phyloP scores from a whole-genome alignment of 1,140 invertebrate species.

The Hylaeus volcanicus region DNA sequence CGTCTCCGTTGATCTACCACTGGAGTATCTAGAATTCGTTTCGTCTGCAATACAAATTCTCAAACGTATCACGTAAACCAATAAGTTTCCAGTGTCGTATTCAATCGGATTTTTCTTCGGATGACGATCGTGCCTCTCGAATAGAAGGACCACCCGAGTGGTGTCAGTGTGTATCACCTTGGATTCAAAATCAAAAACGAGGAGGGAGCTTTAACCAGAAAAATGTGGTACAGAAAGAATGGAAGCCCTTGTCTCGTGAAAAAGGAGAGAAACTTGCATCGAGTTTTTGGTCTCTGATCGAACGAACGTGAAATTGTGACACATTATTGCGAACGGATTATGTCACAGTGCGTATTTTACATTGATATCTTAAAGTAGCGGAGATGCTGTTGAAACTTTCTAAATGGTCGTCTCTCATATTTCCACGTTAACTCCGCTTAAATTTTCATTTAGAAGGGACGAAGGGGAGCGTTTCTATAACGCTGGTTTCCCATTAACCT shows the following conservation, averaged over 20 bases:
- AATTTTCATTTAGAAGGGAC: slow-evolving; percentile 6
- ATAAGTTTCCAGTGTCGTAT: slow-evolving; percentile 28
- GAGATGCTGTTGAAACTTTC: background rate
- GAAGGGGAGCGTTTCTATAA: background rate
- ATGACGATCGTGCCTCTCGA: slow-evolving; percentile 42
- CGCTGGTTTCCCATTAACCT: background rate
- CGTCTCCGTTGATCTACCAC: background rate
- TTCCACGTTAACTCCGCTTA: background rate
- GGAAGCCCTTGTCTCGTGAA: background rate
- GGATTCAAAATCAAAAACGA: slow-evolving; percentile 26
- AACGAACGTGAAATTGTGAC: background rate
- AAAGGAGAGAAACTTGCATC: no score
- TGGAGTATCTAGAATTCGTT: slow-evolving; percentile 34
- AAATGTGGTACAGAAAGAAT: background rate
- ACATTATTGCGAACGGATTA: background rate
- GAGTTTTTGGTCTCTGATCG: no score
- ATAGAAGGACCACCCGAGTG: slow-evolving; percentile 29
- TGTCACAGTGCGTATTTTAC: background rate
- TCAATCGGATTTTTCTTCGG: slow-evolving; percentile 41
- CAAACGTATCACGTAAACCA: slow-evolving; percentile 52
- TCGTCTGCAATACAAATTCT: slow-evolving; percentile 19
- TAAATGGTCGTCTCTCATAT: background rate
- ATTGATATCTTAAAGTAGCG: background rate
- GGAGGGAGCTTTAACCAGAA: slow-evolving; percentile 3
- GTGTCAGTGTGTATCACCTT: slow-evolving; percentile 20